These are phyloP conservation scores for Drosophila cracens DNA, from an alignment of 2,888 invertebrate genomes.

Conservation along the genomic window DNA sequence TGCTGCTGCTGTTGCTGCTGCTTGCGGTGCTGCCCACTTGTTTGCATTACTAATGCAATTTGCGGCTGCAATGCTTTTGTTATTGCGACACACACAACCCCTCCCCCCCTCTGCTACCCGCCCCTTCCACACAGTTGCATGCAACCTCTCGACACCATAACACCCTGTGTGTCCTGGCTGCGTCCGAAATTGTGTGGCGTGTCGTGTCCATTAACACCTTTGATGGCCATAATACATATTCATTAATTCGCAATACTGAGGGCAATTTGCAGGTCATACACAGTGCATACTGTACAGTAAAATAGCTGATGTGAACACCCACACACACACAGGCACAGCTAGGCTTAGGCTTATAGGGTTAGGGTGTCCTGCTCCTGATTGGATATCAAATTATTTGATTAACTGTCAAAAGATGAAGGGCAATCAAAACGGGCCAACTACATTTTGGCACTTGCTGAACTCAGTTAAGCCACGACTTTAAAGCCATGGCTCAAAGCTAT, in stretches of 20 bases:
- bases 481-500: not conserved
- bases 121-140: not conserved
- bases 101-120: not conserved
- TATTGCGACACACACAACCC: slow-evolving; percentile 41
- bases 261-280: slow-evolving; percentile 35
- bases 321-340: not conserved
- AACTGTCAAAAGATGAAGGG: slow-evolving; percentile 30
- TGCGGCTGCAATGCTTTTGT: slow-evolving; percentile 76
- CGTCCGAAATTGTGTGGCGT: slow-evolving; percentile 73
- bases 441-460: not conserved
- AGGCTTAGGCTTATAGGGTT: not conserved
- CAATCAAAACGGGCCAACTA: slow-evolving; percentile 8
- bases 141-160: not conserved
- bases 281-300: slow-evolving; percentile 6
- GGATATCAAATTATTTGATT: slow-evolving; percentile 46
- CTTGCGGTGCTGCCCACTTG: slow-evolving; percentile 58
- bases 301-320: slow-evolving; percentile 25
- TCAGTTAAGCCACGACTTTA: not conserved
- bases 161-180: not conserved
- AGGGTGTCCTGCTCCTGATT: slow-evolving; percentile 35
- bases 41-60: slow-evolving; percentile 80
- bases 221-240: slow-evolving; percentile 81
- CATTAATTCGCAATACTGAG: slow-evolving; percentile 68
- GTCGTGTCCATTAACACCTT: slow-evolving; percentile 80
- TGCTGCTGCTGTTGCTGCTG: not conserved